phyloP scores from a whole-genome alignment of 92 coral and sea anemone genomes.

The Siderastrea radians region DNA sequence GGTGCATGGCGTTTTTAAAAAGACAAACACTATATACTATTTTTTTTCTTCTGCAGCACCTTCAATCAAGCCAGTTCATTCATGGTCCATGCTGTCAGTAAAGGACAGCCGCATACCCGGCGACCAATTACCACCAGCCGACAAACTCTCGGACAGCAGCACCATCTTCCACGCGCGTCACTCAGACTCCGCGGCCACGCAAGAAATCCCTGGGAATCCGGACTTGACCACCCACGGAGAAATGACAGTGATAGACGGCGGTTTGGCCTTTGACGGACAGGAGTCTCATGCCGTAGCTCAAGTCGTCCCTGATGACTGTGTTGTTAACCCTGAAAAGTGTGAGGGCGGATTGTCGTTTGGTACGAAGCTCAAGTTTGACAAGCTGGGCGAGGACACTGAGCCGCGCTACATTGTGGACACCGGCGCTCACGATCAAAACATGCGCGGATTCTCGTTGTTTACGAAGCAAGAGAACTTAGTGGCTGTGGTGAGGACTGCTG shows the following conservation, averaged over 20 bases:
- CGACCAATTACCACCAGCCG: constrained; percentile 50
- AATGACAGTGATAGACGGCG: constrained; percentile 59
- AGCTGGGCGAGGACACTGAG: constrained; percentile 59
- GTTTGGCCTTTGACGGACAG: constrained; percentile 82
- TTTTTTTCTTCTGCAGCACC: constrained; percentile 76
- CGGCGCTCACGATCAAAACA: constrained; percentile 83
- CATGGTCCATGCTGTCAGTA: constrained; percentile 88
- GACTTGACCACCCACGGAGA: constrained; percentile 85
- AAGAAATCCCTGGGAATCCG: constrained; percentile 80
- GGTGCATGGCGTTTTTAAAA: not conserved
- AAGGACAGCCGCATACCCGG: constrained; percentile 76
- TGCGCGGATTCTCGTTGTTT: constrained; percentile 91
- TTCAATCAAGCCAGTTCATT: constrained; percentile 90
- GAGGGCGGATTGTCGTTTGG: constrained; percentile 83
- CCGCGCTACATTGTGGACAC: constrained; percentile 92
- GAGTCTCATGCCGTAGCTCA: constrained; percentile 70
- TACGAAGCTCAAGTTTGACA: constrained; percentile 76
- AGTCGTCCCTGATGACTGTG: constrained; percentile 71
- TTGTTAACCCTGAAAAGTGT: constrained; percentile 79
- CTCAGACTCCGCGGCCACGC: constrained; percentile 18
- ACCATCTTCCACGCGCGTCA: constrained; percentile 38
- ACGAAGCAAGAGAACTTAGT: constrained; percentile 74
- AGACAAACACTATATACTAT: not conserved
- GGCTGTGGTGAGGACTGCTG: constrained; percentile 82
- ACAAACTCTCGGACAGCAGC: constrained; percentile 43